Percentiles rank a stretch among this genome's conserved stretches.
These are phyloP conservation scores for Sardinella longiceps DNA, from an alignment of 2,797 vertebrate species.

Conservation along the genomic window DNA sequence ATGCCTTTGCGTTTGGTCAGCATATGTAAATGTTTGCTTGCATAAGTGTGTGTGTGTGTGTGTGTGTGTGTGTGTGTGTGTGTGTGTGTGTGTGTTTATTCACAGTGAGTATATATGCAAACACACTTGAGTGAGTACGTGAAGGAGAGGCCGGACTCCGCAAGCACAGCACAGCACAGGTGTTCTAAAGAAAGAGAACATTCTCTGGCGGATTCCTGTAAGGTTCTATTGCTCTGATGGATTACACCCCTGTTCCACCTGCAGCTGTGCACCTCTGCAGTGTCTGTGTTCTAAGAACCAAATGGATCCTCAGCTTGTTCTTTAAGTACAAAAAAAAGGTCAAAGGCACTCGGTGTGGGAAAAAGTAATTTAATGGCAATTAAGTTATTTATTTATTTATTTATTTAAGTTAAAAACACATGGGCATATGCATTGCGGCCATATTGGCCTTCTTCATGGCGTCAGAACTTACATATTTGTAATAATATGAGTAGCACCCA, in stretches of 20 bases:
- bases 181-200: not conserved
- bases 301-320: not conserved
- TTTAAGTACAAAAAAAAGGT: too few species aligned
- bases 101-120: not conserved
- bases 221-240: not conserved
- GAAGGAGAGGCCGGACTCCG: not conserved
- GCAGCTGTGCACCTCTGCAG: not conserved
- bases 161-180: not conserved
- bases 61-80: constrained; percentile 5
- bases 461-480: too few species aligned
- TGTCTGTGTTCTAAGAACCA: too few species aligned
- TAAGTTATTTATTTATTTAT: too few species aligned
- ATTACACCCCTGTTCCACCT: not conserved
- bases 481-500: too few species aligned
- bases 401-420: too few species aligned
- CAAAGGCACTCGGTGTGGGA: too few species aligned
- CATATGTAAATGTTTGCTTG: constrained; percentile 13
- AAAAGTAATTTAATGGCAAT: too few species aligned
- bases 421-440: too few species aligned
- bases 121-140: not conserved
- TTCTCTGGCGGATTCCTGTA: not conserved
- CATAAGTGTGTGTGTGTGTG: not conserved
- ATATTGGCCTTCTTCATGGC: too few species aligned
- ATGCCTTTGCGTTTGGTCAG: not conserved
- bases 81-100: not conserved